phyloP scores from a whole-genome alignment of 2,113 vertebrate genomes.

The Scomber scombrus region DNA sequence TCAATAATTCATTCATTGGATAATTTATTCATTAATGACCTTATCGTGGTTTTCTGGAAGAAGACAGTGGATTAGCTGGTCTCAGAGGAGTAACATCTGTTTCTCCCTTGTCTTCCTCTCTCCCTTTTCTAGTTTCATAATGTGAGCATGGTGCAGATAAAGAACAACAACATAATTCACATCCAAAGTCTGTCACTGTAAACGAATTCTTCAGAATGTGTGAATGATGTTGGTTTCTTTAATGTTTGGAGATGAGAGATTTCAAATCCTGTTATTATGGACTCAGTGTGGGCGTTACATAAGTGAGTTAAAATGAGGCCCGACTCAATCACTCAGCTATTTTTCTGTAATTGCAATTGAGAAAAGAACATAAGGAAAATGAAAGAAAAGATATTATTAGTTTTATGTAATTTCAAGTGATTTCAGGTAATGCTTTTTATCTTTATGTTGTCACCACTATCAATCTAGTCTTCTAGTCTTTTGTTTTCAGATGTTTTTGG shows the following conservation, averaged over 20 bases:
- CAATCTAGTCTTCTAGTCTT: too few relatives aligned
- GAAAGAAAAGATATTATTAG: not conserved
- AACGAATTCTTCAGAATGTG: not conserved
- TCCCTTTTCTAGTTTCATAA: conserved; percentile 15
- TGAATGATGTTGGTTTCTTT: conserved; percentile 3
- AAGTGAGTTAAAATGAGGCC: conserved; percentile 4
- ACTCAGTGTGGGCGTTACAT: not conserved
- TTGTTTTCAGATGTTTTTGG: too few relatives aligned
- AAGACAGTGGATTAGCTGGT: conserved; percentile 53
- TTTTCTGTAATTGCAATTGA: not conserved
- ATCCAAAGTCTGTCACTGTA: conserved; percentile 11
- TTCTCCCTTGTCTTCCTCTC: conserved; percentile 3
- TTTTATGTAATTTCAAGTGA: not conserved
- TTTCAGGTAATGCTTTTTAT: too few relatives aligned
- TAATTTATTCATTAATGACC: conserved; percentile 86
- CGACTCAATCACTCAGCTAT: not conserved
- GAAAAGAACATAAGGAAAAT: not conserved
- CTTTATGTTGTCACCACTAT: too few relatives aligned
- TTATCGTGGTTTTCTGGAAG: conserved; percentile 73
- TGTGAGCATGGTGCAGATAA: conserved; percentile 25
- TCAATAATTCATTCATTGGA: conserved; percentile 76
- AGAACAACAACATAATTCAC: conserved; percentile 17
- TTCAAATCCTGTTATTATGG: conserved; percentile 16
- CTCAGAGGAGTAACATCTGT: conserved; percentile 59
- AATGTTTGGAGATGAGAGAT: not conserved